Evolutionary conservation across 2,113 vertebrate species (phyloP), one percentile per base, ranked within the genome.

Genomic region (Psilopsiagon aurifrons): DNA sequence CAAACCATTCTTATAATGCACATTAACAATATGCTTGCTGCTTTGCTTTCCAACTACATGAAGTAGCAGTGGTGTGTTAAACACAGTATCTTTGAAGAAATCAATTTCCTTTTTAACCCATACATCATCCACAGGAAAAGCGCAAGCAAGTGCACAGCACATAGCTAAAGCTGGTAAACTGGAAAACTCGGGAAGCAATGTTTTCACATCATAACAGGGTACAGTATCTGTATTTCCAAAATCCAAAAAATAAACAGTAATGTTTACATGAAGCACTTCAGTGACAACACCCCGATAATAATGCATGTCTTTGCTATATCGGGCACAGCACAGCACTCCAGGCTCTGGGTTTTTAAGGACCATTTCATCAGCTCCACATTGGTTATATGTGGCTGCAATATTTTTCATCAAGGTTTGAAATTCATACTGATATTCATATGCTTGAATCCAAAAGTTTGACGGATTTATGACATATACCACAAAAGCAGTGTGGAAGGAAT

Each of bases 151-250:
- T 39, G 98, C 97, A 98, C 99, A 99, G 91, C 96, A 97, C 16
- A 99, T 10, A 25, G 98, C 99, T 97, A 99, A 98, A 2, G 98
- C 97, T 23, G 99, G 97, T 85, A 98, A 97, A 76, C 51, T 60
- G 57, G 95, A 96, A 87, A 99, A 98, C 35, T 97, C 94, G 3
- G 98, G 97, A 9, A 99, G 98, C 74, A 99, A 96, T 44, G 94
- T 97, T 97, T 99, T 99, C 69, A 99, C 98, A 79, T 98, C 83
- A 28, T 94, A 97, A 82, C 92, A 83, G 39, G 98, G 98, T 81
- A 99, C 94, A 59, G 98, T 98, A 92, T 98, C 98, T 69, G 95
- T 98, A 95, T 99, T 99, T 54, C 99, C 99, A 97, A 98, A 99
- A 97, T 99, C 99, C 5, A 99, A 96, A 88, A 99, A 99, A 83